Base-by-base conservation (phyloP, 2,888 invertebrate species). In the Herminia tarsipennalis region DNA sequence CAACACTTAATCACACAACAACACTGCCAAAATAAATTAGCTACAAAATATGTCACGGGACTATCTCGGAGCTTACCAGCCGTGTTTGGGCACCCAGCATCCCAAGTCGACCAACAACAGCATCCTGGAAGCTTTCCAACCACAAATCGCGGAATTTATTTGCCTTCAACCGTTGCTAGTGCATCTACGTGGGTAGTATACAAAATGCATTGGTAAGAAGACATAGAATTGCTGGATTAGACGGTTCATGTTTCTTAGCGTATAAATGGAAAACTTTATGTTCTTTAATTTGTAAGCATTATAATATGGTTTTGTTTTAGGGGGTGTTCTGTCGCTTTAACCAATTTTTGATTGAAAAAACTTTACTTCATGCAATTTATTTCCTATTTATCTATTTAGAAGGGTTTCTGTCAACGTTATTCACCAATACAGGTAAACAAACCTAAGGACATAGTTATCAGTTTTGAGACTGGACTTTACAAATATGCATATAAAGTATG, bases 101-200 rank as follows among this genome's bases (percentile, higher is more conserved):
- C 67, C 66, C 64, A 70, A 69, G 68, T 69, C 70, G 61, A 64
- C 77, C 78, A 71, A 76, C 78, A 79, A 84, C 86, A 86, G 60
- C 66, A 71, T 66, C 66, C 86, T 89, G 88, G 88, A 89, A 84
- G 73, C 77, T 64, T 81, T 88, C 88, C 88, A 89, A 86, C 87
- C 88, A 80, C 87, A 88, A 87, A 88, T 86, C 86, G 85, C 69
- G 75, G 73, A 86, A 88, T 88, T 86, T 88, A 88, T 89, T 88
- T 83, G 85, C 86, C 85, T 83, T 86, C 86, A 82, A 67, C 78
- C 78, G 74, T 74, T 70, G 76, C 81, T 80, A 82, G 81, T 81
- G 82, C 81, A 83, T 81, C 77, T 85, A 88, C 88, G 88, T 87
- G 88, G 72, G 30, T 60, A 50, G 86, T 77, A 67, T 86, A 86